These are phyloP conservation scores for Drosophila azteca DNA, from an alignment of 1,140 invertebrate genomes.

Conservation along the genomic window DNA sequence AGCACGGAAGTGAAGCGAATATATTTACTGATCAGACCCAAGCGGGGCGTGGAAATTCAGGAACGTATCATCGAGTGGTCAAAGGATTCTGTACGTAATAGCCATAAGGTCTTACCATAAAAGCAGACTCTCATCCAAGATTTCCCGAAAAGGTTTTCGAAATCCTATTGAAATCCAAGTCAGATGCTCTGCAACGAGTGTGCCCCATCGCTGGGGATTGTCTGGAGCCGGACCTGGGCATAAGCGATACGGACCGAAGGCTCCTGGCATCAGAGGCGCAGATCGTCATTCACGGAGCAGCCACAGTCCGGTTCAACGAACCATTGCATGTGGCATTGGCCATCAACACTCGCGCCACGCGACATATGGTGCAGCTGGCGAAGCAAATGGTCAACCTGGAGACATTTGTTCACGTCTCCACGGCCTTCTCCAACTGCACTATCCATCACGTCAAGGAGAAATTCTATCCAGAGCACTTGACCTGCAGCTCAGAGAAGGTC, in stretches of 20 bases:
- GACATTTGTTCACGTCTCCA: conserved; percentile 88
- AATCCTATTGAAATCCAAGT: conserved; percentile 20
- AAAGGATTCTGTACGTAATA: conserved; percentile 78
- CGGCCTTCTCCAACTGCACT: conserved; percentile 89
- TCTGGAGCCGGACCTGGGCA: conserved; percentile 86
- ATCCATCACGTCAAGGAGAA: conserved; percentile 86
- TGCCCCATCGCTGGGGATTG: conserved; percentile 86
- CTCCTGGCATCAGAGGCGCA: conserved; percentile 83
- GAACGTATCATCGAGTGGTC: conserved; percentile 88
- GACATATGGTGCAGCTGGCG: conserved; percentile 85
- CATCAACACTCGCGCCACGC: conserved; percentile 86
- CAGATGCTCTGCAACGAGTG: conserved; percentile 32
- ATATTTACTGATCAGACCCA: conserved; percentile 90
- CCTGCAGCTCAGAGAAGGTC: conserved; percentile 87
- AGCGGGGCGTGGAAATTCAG: conserved; percentile 89
- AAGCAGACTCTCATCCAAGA: background rate
- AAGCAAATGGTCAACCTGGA: conserved; percentile 88
- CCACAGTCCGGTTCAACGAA: conserved; percentile 93
- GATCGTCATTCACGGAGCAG: conserved; percentile 93
- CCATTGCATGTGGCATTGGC: conserved; percentile 86
- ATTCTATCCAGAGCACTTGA: conserved; percentile 88
- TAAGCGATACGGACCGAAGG: conserved; percentile 86
- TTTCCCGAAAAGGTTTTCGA: conserved; percentile 36
- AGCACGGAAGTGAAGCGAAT: conserved; percentile 89
- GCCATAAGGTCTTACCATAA: background rate